Base-by-base conservation (phyloP, 2,797 vertebrate species). In the Phyllotis vaccarum region DNA sequence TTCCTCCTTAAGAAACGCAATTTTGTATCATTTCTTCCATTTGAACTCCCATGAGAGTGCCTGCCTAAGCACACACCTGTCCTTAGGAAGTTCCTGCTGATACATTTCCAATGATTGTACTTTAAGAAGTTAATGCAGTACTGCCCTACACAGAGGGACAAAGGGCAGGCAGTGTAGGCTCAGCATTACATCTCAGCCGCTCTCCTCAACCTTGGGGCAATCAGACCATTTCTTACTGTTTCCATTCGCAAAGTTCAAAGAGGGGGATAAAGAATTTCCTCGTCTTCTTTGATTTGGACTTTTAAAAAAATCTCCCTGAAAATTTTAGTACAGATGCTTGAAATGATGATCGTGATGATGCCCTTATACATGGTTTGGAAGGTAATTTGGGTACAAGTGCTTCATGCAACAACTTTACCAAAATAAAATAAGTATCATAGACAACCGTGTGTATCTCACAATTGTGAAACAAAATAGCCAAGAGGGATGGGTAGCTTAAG, bases 21-120 rank as follows among this genome's bases (percentile, higher is more conserved):
- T 96, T 97, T 97, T 86, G 46, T 96, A 89, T 93, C 91, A 96
- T 97, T 97, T 97, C 95, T 97, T 94, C 96, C 89, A 97, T 95
- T 91, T 95, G 93, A 89, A 95, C 66, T 95, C 80, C 79, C 87
- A 54, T 91, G 92, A 93, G 89, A 86, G 49, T 83, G 90, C 72
- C 93, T 91, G 74, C 79, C 82, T 95, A 94, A 79, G 80, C 94
- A 76, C 27, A n/a, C 40, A 94, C 88, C 95, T 96, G 76, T 88
- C 76, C 90, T 92, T 89, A 58, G 17, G 66, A 94, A 83, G 75
- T 64, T 93, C 64, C 91, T 93, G 12, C 43, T 93, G n/a, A 74
- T 89, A 37, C 31, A 83, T 76, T 81, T 89, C 86, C 60, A 93
- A 4, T 11, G 14, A 40, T 83, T 43, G 27, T 34, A 62, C 86